phyloP scores from a whole-genome alignment of 2,797 vertebrate genomes.

The Sebastes iracundus region DNA sequence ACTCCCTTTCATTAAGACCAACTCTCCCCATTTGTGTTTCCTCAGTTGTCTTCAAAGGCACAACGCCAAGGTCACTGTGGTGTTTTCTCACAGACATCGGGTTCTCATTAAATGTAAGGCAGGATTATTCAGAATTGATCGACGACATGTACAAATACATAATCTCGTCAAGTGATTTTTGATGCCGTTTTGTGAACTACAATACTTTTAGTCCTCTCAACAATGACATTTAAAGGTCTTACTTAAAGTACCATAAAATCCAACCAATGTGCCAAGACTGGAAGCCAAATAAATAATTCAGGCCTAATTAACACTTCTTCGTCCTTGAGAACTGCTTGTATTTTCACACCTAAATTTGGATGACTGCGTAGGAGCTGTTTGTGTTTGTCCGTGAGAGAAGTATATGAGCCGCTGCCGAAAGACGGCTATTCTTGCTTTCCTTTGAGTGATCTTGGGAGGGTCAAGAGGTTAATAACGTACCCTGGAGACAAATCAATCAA shows the following conservation, averaged over 20 bases:
- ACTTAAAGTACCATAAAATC: conserved; percentile 2
- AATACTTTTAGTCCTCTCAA: not conserved
- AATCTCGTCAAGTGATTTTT: conserved; percentile 1
- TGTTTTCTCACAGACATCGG: conserved; percentile 49
- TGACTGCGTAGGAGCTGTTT: conserved; percentile 34
- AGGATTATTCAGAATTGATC: conserved; percentile 9
- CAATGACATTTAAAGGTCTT: conserved; percentile 20
- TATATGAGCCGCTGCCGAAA: conserved; percentile 18
- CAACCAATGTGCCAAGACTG: not conserved
- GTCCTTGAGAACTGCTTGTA: conserved; percentile 40
- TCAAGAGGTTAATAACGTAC: conserved; percentile 38
- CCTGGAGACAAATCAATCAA: conserved; percentile 54
- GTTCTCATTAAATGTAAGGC: conserved; percentile 27
- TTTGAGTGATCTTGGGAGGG: conserved; percentile 43
- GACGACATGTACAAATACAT: conserved; percentile 8
- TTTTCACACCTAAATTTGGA: conserved; percentile 62
- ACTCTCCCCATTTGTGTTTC: conserved; percentile 34
- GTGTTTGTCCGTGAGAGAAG: conserved; percentile 32
- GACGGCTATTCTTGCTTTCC: conserved; percentile 38
- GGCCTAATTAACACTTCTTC: conserved; percentile 53
- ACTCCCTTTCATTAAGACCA: conserved; percentile 37
- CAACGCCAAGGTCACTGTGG: conserved; percentile 48
- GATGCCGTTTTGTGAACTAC: not conserved
- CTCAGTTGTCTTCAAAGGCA: conserved; percentile 43
- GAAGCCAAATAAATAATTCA: conserved; percentile 42